Percentiles rank a stretch among this genome's conserved stretches.
phyloP scores from a whole-genome alignment of 2,888 invertebrate genomes.

The Girardia tigrina region DNA sequence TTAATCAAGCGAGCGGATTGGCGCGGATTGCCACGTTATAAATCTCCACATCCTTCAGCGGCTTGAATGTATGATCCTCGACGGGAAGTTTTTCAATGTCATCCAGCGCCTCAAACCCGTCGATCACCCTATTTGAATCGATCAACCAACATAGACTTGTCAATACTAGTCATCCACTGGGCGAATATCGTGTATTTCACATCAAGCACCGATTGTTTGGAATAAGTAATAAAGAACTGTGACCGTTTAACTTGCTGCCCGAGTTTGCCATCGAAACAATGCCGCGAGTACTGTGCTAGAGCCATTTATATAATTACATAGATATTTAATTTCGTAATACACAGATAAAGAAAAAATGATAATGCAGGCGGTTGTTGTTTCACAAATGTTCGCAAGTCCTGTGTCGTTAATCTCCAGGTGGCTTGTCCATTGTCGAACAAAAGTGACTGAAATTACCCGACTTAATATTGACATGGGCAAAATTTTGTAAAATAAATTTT shows the following conservation, averaged over 20 bases:
- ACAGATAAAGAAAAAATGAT: too few species aligned
- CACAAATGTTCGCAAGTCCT: too few species aligned
- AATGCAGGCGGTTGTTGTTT: too few species aligned
- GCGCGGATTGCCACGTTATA: slow-evolving; percentile 85
- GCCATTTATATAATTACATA: too few species aligned
- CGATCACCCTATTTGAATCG: slow-evolving; percentile 63
- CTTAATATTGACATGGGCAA: too few species aligned
- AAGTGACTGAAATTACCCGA: too few species aligned
- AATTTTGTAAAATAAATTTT: too few species aligned
- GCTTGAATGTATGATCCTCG: slow-evolving; percentile 77
- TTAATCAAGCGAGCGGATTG: slow-evolving; percentile 88
- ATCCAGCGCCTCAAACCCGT: slow-evolving; percentile 85
- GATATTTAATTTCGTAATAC: too few species aligned
- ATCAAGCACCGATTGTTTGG: slow-evolving; percentile 82
- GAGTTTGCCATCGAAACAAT: slow-evolving; percentile 93
- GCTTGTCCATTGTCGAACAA: too few species aligned
- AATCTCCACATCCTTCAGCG: slow-evolving; percentile 70
- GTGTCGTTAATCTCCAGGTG: too few species aligned
- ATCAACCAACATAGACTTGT: slow-evolving; percentile 41
- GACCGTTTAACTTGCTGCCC: slow-evolving; percentile 89
- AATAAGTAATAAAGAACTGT: slow-evolving; percentile 91
- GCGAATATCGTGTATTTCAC: slow-evolving; percentile 89
- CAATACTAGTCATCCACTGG: slow-evolving; percentile 73
- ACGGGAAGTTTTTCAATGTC: slow-evolving; percentile 85
- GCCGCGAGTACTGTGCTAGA: slow-evolving; percentile 68